Percentiles rank a stretch among this genome's conserved stretches.
These are phyloP conservation scores for Drosophila neutralis DNA, from an alignment of 2,888 invertebrate genomes.

Conservation along the genomic window DNA sequence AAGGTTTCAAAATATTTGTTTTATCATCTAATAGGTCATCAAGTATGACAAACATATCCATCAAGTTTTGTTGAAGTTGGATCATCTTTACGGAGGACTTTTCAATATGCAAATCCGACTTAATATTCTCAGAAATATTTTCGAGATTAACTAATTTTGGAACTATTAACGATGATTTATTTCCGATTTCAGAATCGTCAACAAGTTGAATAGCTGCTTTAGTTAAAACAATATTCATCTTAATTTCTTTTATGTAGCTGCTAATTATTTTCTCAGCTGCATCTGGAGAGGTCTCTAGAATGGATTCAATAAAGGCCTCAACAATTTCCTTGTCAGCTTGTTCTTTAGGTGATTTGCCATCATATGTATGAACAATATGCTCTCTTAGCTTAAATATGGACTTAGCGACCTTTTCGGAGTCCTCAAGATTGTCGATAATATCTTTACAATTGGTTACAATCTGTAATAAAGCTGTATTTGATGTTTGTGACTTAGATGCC, in stretches of 20 bases:
- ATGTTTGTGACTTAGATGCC: background rate
- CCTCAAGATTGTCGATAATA: conserved; percentile 47
- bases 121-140: conserved; percentile 50
- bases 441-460: conserved; percentile 34
- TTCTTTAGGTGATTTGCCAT: conserved; percentile 60
- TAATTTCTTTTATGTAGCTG: conserved; percentile 51
- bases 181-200: conserved; percentile 41
- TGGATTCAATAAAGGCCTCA: conserved; percentile 52
- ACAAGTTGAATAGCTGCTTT: conserved; percentile 46
- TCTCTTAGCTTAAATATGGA: conserved; percentile 76
- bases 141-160: conserved; percentile 56
- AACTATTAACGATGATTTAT: conserved; percentile 45
- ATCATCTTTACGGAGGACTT: conserved; percentile 78
- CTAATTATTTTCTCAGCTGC: conserved; percentile 41
- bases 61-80: conserved; percentile 75
- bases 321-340: conserved; percentile 32
- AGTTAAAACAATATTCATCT: conserved; percentile 47
- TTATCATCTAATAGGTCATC: conserved; percentile 67
- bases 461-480: background rate
- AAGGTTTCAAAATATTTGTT: conserved; percentile 27
- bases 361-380: conserved; percentile 82
- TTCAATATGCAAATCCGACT: conserved; percentile 42
- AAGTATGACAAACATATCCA: conserved; percentile 79
- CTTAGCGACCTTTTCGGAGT: conserved; percentile 57
- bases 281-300: conserved; percentile 49